Conservation (phyloP, 2,797 vertebrate species). For the Protonibea diacanthus region DNA sequence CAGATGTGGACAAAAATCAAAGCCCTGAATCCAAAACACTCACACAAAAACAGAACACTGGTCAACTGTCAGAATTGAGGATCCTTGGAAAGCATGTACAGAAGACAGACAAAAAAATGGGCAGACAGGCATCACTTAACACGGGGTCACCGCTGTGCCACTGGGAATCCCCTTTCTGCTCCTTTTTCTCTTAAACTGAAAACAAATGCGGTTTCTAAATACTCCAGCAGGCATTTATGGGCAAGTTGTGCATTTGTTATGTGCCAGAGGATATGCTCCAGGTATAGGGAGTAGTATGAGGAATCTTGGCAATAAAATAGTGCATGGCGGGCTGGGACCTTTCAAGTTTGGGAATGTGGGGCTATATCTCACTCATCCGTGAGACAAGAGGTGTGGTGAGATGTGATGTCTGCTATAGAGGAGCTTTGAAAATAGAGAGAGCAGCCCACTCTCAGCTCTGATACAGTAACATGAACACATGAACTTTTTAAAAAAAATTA, state of each 20-base stretch:
- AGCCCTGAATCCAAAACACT: not conserved
- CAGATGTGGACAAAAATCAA: not conserved
- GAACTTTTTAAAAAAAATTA: no score
- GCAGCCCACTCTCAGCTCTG: not conserved
- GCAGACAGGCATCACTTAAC: slow-evolving; percentile 34
- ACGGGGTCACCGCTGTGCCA: slow-evolving; percentile 34
- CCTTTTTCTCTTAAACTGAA: slow-evolving; percentile 32
- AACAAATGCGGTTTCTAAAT: slow-evolving; percentile 29
- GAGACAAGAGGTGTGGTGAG: slow-evolving; percentile 32
- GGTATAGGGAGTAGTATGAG: slow-evolving; percentile 29
- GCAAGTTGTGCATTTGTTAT: slow-evolving; percentile 33
- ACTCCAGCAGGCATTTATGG: slow-evolving; percentile 31
- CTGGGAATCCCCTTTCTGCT: slow-evolving; percentile 38
- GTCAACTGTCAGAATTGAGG: not conserved
- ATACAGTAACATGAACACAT: not conserved
- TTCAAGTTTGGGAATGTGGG: slow-evolving; percentile 40
- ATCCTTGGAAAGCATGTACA: slow-evolving; percentile 37
- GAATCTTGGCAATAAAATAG: slow-evolving; percentile 41
- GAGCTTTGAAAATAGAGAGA: slow-evolving; percentile 4
- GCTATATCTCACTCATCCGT: slow-evolving; percentile 52
- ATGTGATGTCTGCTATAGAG: slow-evolving; percentile 28
- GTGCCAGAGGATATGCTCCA: slow-evolving; percentile 34
- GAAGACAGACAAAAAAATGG: slow-evolving; percentile 31
- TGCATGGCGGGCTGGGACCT: not conserved
- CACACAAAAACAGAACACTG: slow-evolving; percentile 1